Percentiles rank a stretch among this genome's conserved stretches.
phyloP scores from a whole-genome alignment of 1,140 invertebrate species.

The Adelges cooleyi region DNA sequence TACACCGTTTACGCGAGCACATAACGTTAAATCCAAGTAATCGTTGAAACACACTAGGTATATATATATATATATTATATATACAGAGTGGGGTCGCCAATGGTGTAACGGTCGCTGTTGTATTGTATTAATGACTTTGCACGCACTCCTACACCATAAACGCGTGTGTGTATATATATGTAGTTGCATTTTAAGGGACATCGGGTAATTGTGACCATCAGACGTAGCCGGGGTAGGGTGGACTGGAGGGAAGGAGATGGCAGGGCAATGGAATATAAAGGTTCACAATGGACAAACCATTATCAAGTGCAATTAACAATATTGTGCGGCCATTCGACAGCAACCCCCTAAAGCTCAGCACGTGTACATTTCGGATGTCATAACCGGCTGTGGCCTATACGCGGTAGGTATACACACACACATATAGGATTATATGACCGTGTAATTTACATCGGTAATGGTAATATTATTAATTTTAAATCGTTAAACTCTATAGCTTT shows the following conservation, averaged over 20 bases:
- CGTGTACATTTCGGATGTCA: not conserved
- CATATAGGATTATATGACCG: not conserved
- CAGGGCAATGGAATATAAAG: not conserved
- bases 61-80: not conserved
- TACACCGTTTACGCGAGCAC: too few relatives aligned
- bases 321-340: conserved; percentile 16
- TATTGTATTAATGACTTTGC: conserved; percentile 19
- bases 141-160: not conserved
- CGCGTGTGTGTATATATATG: not conserved
- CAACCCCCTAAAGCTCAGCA: not conserved
- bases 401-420: not conserved
- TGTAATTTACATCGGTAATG: not conserved
- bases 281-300: conserved; percentile 14
- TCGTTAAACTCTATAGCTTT: not conserved
- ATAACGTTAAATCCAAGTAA: too few relatives aligned
- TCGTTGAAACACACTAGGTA: not conserved
- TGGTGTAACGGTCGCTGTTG: conserved; percentile 4
- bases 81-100: not conserved
- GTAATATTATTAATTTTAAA: conserved; percentile 26
- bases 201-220: conserved; percentile 3
- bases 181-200: not conserved
- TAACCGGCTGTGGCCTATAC: not conserved
- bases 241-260: not conserved
- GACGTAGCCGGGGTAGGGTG: not conserved
- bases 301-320: conserved; percentile 25